Base-by-base conservation (phyloP, 1,140 invertebrate species). In the Mylabris phalerata region DNA sequence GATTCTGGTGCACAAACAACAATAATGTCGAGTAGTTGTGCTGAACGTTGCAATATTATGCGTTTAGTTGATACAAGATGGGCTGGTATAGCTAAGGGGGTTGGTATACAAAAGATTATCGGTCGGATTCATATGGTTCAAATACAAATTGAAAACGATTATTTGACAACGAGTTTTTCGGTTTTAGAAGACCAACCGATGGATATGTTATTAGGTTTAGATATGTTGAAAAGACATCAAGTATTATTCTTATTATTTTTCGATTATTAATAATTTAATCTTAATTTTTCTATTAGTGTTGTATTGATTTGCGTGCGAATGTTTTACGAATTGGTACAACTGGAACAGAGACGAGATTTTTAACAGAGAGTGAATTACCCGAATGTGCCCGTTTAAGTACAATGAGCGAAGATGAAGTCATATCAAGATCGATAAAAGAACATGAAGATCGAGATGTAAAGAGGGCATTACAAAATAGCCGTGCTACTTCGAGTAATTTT, bases 141-240 rank as follows among this genome's bases (percentile, higher is more conserved):
- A 75, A 92, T 98, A 71, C 89, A 96, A 75, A 98, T 98, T 61
- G 93, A 91, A 63, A 87, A 87, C 62, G 92, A 93, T 71, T 95
- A 93, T 76, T 78, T 99, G 7, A 93, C 93, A 2, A 95, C 94
- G 1, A 97, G 95, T 4, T 99, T 99, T 76, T 95, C 93, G 25
- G 94, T 99, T n/a, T 78, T 99, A 19, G 91, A 97, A 73, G 90
- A 98, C 62, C 95, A 98, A 73, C 90, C 92, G 3, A 98, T 98
- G 93, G 96, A 99, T 70, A 98, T 99, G 93, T 76, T 99, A 13
- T 77, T 99, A 4, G 96, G 96, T 0, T 79, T 99, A 27, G 96
- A 99, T 71, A 98, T 98, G 93, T 78, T 99, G 0, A 95, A 94
- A 77, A 78, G 96, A 63, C 96, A 99, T 80, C 92, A 94, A 77